These are phyloP conservation scores for Clamator glandarius DNA, from an alignment of 2,797 vertebrate genomes.

Conservation along the genomic window DNA sequence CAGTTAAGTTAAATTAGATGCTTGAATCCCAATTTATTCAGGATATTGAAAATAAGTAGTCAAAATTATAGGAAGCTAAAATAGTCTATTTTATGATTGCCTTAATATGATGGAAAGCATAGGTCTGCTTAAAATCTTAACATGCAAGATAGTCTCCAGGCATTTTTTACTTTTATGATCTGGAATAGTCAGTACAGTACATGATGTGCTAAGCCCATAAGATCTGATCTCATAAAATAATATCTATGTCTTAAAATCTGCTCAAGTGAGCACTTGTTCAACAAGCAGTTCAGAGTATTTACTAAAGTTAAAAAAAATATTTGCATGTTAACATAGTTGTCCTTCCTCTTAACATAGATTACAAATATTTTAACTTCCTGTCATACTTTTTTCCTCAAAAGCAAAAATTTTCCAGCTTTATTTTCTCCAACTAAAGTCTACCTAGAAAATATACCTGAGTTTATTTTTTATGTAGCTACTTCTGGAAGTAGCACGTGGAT, in stretches of 20 bases:
- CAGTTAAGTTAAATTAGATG: not conserved
- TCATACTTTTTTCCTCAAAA: not conserved
- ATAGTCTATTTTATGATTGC: not conserved
- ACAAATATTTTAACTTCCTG: not conserved
- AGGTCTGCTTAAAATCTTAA: not conserved
- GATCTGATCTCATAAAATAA: not conserved
- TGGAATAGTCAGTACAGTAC: not conserved
- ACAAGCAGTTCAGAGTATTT: not conserved
- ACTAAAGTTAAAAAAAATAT: not conserved
- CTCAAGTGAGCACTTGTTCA: not conserved
- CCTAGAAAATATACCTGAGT: not conserved
- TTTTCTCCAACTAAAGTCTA: not conserved
- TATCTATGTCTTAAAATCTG: not conserved
- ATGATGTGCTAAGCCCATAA: not conserved
- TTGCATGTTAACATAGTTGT: not conserved
- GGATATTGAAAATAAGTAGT: not conserved
- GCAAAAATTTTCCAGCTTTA: not conserved
- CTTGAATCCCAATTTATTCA: not conserved
- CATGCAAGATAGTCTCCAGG: not conserved
- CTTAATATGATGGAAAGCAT: not conserved
- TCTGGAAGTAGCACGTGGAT: not conserved
- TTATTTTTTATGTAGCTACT: not conserved
- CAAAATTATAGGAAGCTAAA: not conserved
- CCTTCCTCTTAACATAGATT: not conserved
- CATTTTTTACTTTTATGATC: not conserved